Evolutionary conservation across 2,113 vertebrate species (phyloP), one percentile per base, ranked within the genome.

Genomic region (Eublepharis macularius): DNA sequence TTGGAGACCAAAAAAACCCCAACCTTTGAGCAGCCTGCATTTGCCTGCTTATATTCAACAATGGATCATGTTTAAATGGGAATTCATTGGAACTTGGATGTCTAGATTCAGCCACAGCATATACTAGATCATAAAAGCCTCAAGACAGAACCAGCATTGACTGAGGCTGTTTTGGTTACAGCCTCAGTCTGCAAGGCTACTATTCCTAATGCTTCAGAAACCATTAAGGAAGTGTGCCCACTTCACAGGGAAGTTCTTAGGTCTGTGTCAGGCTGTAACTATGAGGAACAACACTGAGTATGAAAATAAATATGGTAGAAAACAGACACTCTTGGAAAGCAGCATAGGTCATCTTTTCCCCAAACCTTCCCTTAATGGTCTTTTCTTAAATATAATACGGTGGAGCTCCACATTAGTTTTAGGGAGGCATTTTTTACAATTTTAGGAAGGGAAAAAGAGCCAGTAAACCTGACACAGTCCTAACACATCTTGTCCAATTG

Each of bases 301-400:
- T 65, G 36, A 39, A 78, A 57, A 17, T 19, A 68, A 16, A 26
- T 2, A 66, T 36, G n/a, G 68, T 4, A 19, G 51, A 34, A 47
- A 3, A 63, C 24, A 47, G 63, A 68, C 12, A 63, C 29, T 36
- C 51, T 32, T 76, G 13, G 76, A n/a, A 39, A 45, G 9, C n/a
- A 77, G 26, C 41, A 80, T 13, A 26, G 76, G 89, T n/a, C 34
- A 81, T n/a, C 51, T 87, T 74, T 90, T 63, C 57, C 85, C 17
- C 34, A 78, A 79, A n/a, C 65, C 73, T 49, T 83, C 8, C 9
- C 36, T 83, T 39, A 80, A 86, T 82, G 83, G 74, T 43, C 24
- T 90, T 76, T 81, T 88, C 4, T 86, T 84, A 83, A 86, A 82
- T 17, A 85, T 0, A 3, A 26, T 51, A 84, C 76, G 85, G 82